Evolutionary conservation across 2,888 invertebrate species (phyloP).

Genomic region (Aspidapion aeneum): DNA sequence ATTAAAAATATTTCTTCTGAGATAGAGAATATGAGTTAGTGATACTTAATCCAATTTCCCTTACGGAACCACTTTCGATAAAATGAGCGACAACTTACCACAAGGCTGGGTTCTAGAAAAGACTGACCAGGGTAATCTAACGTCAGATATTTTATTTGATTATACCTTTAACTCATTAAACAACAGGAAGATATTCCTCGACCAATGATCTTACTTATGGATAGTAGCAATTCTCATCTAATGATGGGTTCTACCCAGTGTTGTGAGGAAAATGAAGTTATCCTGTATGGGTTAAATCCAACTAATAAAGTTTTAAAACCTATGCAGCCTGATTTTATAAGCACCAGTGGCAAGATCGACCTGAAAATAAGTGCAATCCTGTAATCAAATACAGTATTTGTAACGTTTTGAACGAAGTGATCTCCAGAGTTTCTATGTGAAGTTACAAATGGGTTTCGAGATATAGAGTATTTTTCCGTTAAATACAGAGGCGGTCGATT

Average conservation of each 20-base stretch:
- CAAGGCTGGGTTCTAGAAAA: not conserved
- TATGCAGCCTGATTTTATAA: not conserved
- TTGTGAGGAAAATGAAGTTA: not conserved
- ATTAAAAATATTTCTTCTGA: not conserved
- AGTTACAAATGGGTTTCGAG: not conserved
- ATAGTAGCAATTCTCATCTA: not conserved
- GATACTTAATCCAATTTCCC: not conserved
- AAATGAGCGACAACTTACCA: not conserved
- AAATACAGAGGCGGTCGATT: not conserved
- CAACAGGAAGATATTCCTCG: not conserved
- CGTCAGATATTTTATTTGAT: not conserved
- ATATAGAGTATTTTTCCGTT: not conserved
- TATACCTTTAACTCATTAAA: not conserved
- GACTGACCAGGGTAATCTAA: not conserved
- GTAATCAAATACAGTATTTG: not conserved
- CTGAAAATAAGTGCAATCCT: not conserved
- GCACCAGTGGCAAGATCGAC: not conserved
- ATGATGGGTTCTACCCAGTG: not conserved
- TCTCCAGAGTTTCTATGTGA: not conserved
- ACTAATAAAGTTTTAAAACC: not conserved
- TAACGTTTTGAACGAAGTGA: not conserved
- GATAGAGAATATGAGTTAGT: not conserved
- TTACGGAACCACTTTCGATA: not conserved
- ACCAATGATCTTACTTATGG: not conserved
- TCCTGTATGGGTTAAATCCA: not conserved